A percentile compares a stretch with the other conserved stretches of the same genome.
phyloP scores from a whole-genome alignment of 2,113 vertebrate genomes.

The Lethenteron reissneri region DNA sequence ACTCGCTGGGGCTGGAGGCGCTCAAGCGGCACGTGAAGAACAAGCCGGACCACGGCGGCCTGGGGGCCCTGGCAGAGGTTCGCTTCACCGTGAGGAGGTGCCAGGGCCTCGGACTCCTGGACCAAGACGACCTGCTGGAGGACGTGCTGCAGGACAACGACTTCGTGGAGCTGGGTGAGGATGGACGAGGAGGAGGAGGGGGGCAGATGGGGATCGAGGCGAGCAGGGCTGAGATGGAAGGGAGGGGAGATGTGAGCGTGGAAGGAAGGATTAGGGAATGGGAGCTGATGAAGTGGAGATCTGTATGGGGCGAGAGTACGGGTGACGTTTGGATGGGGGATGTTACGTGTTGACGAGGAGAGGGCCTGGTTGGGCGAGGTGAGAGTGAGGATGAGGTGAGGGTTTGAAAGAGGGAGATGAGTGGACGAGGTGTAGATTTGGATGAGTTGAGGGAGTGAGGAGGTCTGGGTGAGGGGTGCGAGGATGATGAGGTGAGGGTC shows the following conservation, averaged over 20 bases:
- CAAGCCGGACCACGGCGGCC: conserved; percentile 75
- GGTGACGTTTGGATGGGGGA: no score
- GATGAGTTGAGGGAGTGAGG: no score
- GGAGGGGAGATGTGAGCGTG: background rate
- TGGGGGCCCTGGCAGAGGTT: conserved; percentile 33
- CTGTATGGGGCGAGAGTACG: no score
- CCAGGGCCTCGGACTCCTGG: conserved; percentile 62
- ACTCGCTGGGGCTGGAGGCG: conserved; percentile 60
- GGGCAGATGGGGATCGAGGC: conserved; percentile 13
- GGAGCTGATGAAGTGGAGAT: background rate
- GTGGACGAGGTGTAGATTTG: no score
- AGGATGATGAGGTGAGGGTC: no score
- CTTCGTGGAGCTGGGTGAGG: conserved; percentile 83
- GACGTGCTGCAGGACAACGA: conserved; percentile 81
- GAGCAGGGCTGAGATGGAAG: conserved; percentile 71
- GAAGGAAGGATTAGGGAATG: no score
- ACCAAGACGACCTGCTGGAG: conserved; percentile 47
- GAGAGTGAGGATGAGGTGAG: no score
- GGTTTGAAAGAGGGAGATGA: no score
- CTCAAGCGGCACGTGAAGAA: conserved; percentile 70
- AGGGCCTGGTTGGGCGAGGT: no score
- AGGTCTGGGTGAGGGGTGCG: no score
- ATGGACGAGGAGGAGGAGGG: background rate
- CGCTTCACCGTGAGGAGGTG: conserved; percentile 50
- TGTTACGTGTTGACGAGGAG: no score